phyloP scores from a whole-genome alignment of 2,888 invertebrate genomes.

The Zaprionus obscuricornis region DNA sequence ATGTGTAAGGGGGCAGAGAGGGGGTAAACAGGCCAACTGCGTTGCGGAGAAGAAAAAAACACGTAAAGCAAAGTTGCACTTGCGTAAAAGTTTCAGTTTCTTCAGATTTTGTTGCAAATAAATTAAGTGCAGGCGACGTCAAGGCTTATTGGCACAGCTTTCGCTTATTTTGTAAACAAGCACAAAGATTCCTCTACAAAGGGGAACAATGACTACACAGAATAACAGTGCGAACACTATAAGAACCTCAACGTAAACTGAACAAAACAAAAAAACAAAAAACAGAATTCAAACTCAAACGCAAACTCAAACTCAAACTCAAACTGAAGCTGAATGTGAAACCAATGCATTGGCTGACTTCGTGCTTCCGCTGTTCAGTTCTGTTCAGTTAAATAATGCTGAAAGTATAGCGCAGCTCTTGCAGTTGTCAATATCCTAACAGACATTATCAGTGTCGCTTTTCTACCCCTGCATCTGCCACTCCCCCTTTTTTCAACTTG shows the following conservation, averaged over 20 bases:
- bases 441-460: conserved; percentile 44
- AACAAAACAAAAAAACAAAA: conserved; percentile 4
- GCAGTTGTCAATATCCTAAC: conserved; percentile 48
- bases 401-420: conserved; percentile 44
- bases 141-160: conserved; percentile 69
- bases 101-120: conserved; percentile 66
- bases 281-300: conserved; percentile 6
- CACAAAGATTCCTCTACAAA: conserved; percentile 5
- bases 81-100: conserved; percentile 64
- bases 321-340: too few species aligned
- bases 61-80: conserved; percentile 72
- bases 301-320: too few species aligned
- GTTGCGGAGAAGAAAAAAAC: conserved; percentile 39
- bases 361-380: conserved; percentile 58
- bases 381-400: conserved; percentile 56
- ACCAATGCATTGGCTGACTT: too few species aligned
- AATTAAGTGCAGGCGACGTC: conserved; percentile 73
- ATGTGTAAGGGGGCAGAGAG: conserved; percentile 5
- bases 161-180: conserved; percentile 70
- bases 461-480: too few species aligned
- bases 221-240: too few species aligned
- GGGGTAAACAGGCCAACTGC: too few species aligned
- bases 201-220: too few species aligned
- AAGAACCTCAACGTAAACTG: too few species aligned
- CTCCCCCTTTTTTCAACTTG: background rate